phyloP scores from a whole-genome alignment of 2,113 vertebrate genomes.

The Tor tambroides region DNA sequence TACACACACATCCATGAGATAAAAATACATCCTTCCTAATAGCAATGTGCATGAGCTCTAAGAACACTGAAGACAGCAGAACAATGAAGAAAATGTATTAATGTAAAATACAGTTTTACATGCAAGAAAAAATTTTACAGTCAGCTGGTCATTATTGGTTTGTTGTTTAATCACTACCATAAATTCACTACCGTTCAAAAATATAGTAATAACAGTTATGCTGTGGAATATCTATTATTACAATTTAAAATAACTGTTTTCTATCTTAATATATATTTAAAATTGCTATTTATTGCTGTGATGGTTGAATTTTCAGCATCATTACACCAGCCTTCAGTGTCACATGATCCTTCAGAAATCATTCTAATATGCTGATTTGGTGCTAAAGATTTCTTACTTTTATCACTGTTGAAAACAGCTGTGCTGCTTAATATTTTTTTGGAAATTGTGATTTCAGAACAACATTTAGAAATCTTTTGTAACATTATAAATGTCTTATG shows the following conservation, averaged over 20 bases:
- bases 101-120: not conserved
- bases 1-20: not conserved
- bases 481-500: not conserved
- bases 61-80: not conserved
- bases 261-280: not conserved
- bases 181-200: not conserved
- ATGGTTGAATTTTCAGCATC: too few species aligned
- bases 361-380: too few species aligned
- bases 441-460: too few species aligned
- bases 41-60: not conserved
- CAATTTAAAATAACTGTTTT: not conserved
- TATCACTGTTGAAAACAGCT: too few species aligned
- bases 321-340: too few species aligned
- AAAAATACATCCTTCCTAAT: conserved; percentile 19
- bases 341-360: too few species aligned
- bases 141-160: not conserved
- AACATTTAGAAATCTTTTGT: not conserved
- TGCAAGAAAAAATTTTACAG: not conserved
- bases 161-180: not conserved
- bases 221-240: not conserved
- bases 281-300: not conserved
- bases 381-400: not conserved
- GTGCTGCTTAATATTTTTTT: too few species aligned
- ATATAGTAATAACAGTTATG: not conserved
- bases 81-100: not conserved